phyloP scores from a whole-genome alignment of 2,797 vertebrate species.

The Alcedo quadribrachys region DNA sequence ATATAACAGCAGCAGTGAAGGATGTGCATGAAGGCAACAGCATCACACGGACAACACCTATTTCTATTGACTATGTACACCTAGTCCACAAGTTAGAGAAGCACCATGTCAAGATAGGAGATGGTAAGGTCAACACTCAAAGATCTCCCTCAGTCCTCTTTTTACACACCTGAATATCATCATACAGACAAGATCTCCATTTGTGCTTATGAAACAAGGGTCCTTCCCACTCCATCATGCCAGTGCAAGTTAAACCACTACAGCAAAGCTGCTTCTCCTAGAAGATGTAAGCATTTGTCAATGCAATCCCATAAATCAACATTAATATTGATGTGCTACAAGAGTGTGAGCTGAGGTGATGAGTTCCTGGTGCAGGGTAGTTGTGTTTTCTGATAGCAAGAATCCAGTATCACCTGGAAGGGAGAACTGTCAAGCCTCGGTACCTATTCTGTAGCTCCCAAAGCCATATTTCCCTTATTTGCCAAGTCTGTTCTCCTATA shows the following conservation, averaged over 20 bases:
- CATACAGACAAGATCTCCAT: neutral
- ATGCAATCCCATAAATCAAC: neutral
- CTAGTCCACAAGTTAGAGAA: neutral
- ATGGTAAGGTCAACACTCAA: neutral
- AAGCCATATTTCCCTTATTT: constrained; percentile 24
- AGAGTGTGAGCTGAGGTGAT: neutral
- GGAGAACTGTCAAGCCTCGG: constrained; percentile 1
- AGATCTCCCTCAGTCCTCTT: neutral
- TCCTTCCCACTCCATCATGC: neutral
- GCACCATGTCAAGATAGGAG: rapidly evolving
- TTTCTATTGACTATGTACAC: neutral
- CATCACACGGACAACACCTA: neutral
- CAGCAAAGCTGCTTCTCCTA: neutral
- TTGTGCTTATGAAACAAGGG: neutral
- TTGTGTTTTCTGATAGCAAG: constrained; percentile 33
- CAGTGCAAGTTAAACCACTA: neutral
- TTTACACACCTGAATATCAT: neutral
- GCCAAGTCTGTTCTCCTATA: neutral
- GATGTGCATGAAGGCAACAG: rapidly evolving
- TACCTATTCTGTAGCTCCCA: constrained; percentile 4
- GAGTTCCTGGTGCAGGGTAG: constrained; percentile 11
- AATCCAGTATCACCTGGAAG: constrained; percentile 47
- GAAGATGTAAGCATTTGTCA: neutral
- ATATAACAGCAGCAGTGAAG: rapidly evolving
- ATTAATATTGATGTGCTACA: neutral